phyloP scores from a whole-genome alignment of 92 coral and sea anemone species.

The Phenganax marumi region DNA sequence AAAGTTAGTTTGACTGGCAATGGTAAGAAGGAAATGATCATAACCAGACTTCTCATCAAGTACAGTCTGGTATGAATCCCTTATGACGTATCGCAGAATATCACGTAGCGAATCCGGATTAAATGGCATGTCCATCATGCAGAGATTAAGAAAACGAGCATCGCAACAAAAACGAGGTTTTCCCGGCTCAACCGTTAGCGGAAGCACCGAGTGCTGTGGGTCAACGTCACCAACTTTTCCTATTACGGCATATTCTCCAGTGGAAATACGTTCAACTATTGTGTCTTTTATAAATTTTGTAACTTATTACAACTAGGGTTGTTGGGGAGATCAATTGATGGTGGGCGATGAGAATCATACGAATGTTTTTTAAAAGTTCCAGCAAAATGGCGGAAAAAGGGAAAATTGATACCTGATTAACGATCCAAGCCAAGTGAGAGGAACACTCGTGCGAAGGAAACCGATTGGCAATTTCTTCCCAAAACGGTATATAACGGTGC shows the following conservation, averaged over 20 bases:
- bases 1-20: too few species aligned
- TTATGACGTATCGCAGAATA: not conserved
- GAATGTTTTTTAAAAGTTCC: not conserved
- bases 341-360: not conserved
- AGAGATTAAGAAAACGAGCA: not conserved
- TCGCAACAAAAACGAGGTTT: not conserved
- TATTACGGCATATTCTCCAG: not conserved
- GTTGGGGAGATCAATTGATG: not conserved
- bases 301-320: not conserved
- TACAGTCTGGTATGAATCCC: not conserved
- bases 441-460: too few species aligned
- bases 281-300: not conserved
- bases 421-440: not conserved
- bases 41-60: slow-evolving; percentile 4
- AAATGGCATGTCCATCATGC: not conserved
- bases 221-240: not conserved
- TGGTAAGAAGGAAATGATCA: too few species aligned
- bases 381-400: not conserved
- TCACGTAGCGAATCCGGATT: not conserved
- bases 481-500: too few species aligned
- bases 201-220: not conserved
- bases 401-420: not conserved
- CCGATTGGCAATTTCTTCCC: too few species aligned
- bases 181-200: not conserved
- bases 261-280: not conserved